A percentile compares a stretch with the other conserved stretches of the same genome.
Conservation (phyloP, 2,888 invertebrate genomes). For the Limnephilus lunatus region DNA sequence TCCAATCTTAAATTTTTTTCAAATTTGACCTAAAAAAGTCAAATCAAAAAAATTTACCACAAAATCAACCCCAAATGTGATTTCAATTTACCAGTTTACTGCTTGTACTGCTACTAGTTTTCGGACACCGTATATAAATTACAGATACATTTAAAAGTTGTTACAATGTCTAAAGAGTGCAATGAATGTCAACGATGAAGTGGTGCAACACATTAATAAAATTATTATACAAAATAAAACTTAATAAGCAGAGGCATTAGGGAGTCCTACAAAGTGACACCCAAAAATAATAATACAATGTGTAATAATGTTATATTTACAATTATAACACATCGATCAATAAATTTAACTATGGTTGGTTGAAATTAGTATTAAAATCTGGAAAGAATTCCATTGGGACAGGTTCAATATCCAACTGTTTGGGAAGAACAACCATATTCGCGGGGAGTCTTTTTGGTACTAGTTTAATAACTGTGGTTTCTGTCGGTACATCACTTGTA, state of each 20-base stretch:
- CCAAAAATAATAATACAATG: not conserved
- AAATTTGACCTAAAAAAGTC: too few species aligned
- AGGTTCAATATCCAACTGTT: slow-evolving; percentile 22
- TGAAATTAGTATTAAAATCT: slow-evolving; percentile 10
- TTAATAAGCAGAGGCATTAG: not conserved
- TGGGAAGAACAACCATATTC: not conserved
- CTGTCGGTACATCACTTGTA: not conserved
- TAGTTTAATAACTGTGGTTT: not conserved
- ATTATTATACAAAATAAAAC: not conserved
- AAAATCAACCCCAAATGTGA: too few species aligned
- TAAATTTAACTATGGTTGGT: not conserved
- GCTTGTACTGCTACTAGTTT: too few species aligned
- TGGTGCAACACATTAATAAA: not conserved
- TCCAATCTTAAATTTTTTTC: too few species aligned
- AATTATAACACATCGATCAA: not conserved
- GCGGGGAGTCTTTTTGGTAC: not conserved
- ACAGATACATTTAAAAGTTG: not conserved
- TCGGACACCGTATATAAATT: too few species aligned
- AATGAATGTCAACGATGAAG: not conserved
- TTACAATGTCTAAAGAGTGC: not conserved
- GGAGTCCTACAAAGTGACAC: not conserved
- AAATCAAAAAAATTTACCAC: too few species aligned
- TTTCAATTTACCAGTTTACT: too few species aligned
- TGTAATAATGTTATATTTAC: not conserved
- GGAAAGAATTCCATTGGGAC: slow-evolving; percentile 19